phyloP scores from a whole-genome alignment of 2,113 vertebrate genomes.

The Himantopus leucocephalus region DNA sequence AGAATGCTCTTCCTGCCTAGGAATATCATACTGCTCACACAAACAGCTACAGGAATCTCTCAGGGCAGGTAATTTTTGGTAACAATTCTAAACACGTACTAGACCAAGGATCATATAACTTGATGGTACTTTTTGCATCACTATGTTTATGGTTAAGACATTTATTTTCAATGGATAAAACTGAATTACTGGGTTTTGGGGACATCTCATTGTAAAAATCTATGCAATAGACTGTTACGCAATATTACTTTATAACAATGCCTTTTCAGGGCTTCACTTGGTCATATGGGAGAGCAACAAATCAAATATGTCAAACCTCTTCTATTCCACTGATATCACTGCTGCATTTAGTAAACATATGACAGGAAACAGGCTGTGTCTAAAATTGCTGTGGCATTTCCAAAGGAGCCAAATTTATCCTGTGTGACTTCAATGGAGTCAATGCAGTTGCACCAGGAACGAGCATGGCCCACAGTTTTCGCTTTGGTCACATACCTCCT shows the following conservation, averaged over 20 bases:
- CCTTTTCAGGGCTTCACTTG: neutral
- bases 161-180: neutral
- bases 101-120: neutral
- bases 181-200: neutral
- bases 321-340: constrained; percentile 52
- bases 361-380: constrained; percentile 29
- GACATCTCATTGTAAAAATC: neutral
- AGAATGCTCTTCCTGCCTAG: neutral
- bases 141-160: neutral
- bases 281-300: neutral
- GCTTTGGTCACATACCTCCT: neutral
- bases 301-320: constrained; percentile 11
- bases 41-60: neutral
- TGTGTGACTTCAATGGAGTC: neutral
- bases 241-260: neutral
- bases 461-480: neutral
- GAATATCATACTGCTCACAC: neutral
- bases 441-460: neutral
- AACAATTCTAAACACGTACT: neutral
- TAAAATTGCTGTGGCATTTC: constrained; percentile 51
- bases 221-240: neutral
- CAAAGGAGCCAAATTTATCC: constrained; percentile 50
- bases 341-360: constrained; percentile 63
- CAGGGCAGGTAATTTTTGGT: neutral
- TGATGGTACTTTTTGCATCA: neutral